A percentile compares a stretch with the other conserved stretches of the same genome.
Conservation (phyloP, 1,140 invertebrate genomes). For the Antheraea mylitta region DNA sequence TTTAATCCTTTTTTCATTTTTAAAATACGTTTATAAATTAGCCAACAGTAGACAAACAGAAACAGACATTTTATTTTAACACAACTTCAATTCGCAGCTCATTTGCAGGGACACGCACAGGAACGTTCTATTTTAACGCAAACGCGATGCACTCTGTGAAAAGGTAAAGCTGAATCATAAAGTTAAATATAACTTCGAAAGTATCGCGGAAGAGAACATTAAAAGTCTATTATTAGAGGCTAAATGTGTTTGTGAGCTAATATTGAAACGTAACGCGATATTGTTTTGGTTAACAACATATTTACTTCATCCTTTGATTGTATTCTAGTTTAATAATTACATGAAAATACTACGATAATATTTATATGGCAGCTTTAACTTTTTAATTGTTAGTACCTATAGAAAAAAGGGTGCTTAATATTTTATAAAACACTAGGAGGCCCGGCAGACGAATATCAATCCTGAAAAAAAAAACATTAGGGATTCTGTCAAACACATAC, state of each 20-base stretch:
- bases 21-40: too few species aligned
- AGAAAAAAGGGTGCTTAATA: too few species aligned
- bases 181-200: conserved; percentile 27
- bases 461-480: too few species aligned
- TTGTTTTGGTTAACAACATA: not conserved
- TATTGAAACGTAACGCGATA: conserved; percentile 6
- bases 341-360: too few species aligned
- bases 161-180: conserved; percentile 26
- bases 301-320: not conserved
- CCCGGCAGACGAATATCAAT: too few species aligned
- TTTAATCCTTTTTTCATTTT: too few species aligned
- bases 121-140: conserved; percentile 31
- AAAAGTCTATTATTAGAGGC: conserved; percentile 9
- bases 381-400: too few species aligned
- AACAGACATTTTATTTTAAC: not conserved
- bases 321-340: too few species aligned
- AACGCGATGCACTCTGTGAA: conserved; percentile 39
- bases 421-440: too few species aligned
- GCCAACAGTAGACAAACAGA: not conserved
- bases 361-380: too few species aligned
- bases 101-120: conserved; percentile 16
- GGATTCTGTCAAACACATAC: too few species aligned
- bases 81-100: conserved; percentile 16
- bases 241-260: not conserved
- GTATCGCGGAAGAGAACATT: conserved; percentile 25